These are phyloP conservation scores for Biston betularia DNA, from an alignment of 2,888 invertebrate genomes.

Conservation along the genomic window DNA sequence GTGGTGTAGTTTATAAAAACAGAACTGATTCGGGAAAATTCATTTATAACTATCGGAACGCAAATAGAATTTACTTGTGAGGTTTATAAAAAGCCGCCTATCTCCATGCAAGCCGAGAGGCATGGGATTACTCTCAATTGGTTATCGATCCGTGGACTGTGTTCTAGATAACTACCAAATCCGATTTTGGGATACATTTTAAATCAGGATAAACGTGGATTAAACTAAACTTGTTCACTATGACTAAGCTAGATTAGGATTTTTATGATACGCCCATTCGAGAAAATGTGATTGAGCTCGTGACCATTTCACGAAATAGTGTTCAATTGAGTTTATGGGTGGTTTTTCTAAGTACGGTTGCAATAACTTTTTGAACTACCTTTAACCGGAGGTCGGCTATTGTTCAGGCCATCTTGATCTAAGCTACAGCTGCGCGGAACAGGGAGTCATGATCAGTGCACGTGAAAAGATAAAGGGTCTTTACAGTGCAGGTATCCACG, in stretches of 20 bases:
- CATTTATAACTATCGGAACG: background rate
- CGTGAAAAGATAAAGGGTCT: too few relatives aligned
- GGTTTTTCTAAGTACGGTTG: too few relatives aligned
- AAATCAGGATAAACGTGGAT: constrained; percentile 1
- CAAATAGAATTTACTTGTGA: constrained; percentile 1
- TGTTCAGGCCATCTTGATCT: too few relatives aligned
- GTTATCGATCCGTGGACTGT: constrained; percentile 36
- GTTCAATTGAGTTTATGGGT: too few relatives aligned
- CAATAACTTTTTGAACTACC: too few relatives aligned
- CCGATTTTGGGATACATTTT: constrained; percentile 11
- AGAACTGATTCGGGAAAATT: background rate
- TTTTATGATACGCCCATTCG: too few relatives aligned
- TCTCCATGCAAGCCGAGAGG: constrained; percentile 25
- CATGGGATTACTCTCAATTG: constrained; percentile 43
- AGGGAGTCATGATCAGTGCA: too few relatives aligned
- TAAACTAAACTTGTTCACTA: constrained; percentile 5
- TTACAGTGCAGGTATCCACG: too few relatives aligned
- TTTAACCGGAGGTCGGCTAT: too few relatives aligned
- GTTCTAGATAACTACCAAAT: constrained; percentile 4
- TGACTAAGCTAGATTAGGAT: background rate
- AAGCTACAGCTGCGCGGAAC: too few relatives aligned
- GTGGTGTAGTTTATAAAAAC: background rate
- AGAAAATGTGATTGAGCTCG: too few relatives aligned
- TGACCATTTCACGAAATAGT: too few relatives aligned
- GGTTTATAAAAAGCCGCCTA: constrained; percentile 17